Evolutionary conservation across 2,888 invertebrate genomes (phyloP), one percentile per base, ranked within the genome.

Genomic region (Venustoraphidia nigricollis): DNA sequence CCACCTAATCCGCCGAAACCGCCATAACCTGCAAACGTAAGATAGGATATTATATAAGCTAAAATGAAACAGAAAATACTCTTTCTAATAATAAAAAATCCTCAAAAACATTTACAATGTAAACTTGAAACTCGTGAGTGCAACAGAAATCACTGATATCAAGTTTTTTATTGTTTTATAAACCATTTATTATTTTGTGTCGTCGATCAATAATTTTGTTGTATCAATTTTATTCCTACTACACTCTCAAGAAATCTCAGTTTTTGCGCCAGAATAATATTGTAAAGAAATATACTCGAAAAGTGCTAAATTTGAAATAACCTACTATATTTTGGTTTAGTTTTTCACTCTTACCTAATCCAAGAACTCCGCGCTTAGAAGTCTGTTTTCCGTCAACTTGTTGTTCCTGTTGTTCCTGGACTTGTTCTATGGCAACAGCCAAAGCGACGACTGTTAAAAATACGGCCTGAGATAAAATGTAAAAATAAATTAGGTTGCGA

Each of bases 311-410:
- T 39, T 14, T 9, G n/a, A 10, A 8, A 14, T 39, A 10, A 2
- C 11, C n/a, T 9, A 39, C 8, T 39, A 13, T 39, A 8, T 14
- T 39, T 2, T 8, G 5, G 2, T 13, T 13, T 2, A 13, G 39
- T 39, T 13, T 39, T 10, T 39, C 39, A 9, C 8, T 8, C 8
- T 39, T 13, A 39, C 40, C 40, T 14, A 39, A 17, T 14, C 58
- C 58, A n/a, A 59, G 48, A 34, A 55, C 49, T 6, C 62, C 62
- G 40, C 64, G 54, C 54, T 63, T 63, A 9, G 58, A 54, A 13
- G 58, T 58, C 50, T 56, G 59, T 52, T 62, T 63, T 1, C 49
- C 54, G 42, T 49, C 55, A 38, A 52, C 55, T 35, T 52, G 56
- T 35, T 27, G 27, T 27, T 27, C 27, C 27, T 27, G 27, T 27